Evolutionary conservation across 2,797 vertebrate genomes (phyloP), one percentile per base, ranked within the genome.

Genomic region (Acanthurus lineatus): DNA sequence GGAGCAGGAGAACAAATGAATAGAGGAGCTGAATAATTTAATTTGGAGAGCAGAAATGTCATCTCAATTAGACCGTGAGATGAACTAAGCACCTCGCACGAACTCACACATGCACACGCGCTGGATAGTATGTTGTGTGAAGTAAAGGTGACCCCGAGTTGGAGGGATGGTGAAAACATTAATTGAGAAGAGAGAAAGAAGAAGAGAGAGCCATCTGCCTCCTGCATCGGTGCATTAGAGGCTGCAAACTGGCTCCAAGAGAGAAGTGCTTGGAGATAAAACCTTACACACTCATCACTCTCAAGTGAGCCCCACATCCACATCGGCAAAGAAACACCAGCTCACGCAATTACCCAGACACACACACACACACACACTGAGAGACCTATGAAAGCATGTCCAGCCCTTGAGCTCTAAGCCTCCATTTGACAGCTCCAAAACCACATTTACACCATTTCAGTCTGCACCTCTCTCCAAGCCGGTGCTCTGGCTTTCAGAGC

Each of bases 21-120:
- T 54, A 81, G 74, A 89, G 25, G 48, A 79, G 68, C 79, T 93
- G 77, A 94, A 93, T 89, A 86, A 93, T 94, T 91, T 84, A 93
- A 90, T 90, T 87, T 86, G 62, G 58, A 80, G 81, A 84, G 81
- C 61, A 80, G 79, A 93, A 88, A 89, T 84, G 81, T 87, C 80
- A 84, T 90, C 87, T 84, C 70, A 88, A 76, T 92, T 91, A 87
- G 90, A 88, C 69, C 52, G 73, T 81, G 86, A 81, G 78, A 76
- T 89, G 83, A 87, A 73, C 78, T 82, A 65, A 19, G 62, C 69
- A 75, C 76, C 67, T 66, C 17, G 2, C 73, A 40, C 9, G 2
- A 25, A 25, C 25, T 25, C 65, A 4, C 54, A 22, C 48, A 32
- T 14, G 47, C 59, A 47, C 38, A 53, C 25, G 40, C 3, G 0